phyloP scores from a whole-genome alignment of 2,797 vertebrate genomes.

The Gallinago stenura region DNA sequence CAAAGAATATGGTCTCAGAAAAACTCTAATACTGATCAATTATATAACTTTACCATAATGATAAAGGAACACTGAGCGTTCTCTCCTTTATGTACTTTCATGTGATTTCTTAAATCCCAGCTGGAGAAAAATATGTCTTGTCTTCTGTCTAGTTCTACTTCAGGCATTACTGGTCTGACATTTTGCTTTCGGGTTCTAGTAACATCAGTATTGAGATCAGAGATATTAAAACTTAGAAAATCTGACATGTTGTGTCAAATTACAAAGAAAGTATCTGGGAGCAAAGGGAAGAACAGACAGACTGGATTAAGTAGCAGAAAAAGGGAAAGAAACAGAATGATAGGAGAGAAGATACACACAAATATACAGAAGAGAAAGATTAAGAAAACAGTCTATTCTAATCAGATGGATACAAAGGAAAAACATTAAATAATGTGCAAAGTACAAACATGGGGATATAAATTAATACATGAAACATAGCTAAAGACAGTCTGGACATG shows the following conservation, averaged over 20 bases:
- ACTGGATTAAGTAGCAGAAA: not conserved
- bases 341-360: not conserved
- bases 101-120: slow-evolving; percentile 24
- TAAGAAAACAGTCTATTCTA: not conserved
- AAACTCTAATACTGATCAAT: not conserved
- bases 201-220: slow-evolving; percentile 43
- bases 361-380: not conserved
- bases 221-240: slow-evolving; percentile 35
- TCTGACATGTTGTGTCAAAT: slow-evolving; percentile 21
- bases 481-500: not conserved
- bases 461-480: not conserved
- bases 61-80: not conserved
- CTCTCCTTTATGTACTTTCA: slow-evolving; percentile 28
- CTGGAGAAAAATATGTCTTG: slow-evolving; percentile 23
- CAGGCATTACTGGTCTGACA: slow-evolving; percentile 21
- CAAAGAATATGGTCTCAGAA: not conserved
- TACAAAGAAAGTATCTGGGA: slow-evolving; percentile 29
- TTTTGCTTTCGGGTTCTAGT: slow-evolving; percentile 38
- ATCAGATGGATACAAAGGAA: not conserved
- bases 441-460: not conserved
- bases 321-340: not conserved
- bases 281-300: slow-evolving; percentile 48
- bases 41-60: slow-evolving; percentile 11
- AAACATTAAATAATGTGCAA: not conserved
- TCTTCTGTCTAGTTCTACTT: slow-evolving; percentile 48